Percentiles rank a stretch among this genome's conserved stretches.
phyloP scores from a whole-genome alignment of 2,797 vertebrate species.

The Chelon auratus region DNA sequence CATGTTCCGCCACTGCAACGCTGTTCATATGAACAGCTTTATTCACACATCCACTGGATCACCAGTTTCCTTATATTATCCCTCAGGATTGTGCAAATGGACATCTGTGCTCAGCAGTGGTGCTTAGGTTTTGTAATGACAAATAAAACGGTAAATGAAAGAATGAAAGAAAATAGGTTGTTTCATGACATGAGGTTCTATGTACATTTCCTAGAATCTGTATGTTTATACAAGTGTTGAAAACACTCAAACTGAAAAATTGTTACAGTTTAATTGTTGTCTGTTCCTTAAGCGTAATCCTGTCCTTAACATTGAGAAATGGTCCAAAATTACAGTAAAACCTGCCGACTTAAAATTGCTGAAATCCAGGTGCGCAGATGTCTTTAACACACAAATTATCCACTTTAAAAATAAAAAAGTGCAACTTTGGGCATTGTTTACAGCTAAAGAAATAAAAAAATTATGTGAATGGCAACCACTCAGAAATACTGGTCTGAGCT shows the following conservation, averaged over 20 bases:
- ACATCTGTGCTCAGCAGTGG: constrained; percentile 1
- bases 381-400: neutral
- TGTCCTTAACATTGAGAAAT: constrained; percentile 4
- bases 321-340: constrained; percentile 1
- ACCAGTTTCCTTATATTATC: constrained; percentile 7
- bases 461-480: constrained; percentile 22
- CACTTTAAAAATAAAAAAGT: constrained; percentile 13
- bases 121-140: constrained; percentile 11
- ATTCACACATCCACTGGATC: constrained; percentile 19
- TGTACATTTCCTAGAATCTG: neutral
- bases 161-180: too few species aligned
- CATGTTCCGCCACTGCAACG: constrained; percentile 15
- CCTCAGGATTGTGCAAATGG: constrained; percentile 48
- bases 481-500: neutral
- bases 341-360: neutral
- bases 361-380: neutral
- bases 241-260: constrained; percentile 2
- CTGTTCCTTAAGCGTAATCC: neutral
- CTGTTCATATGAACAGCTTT: constrained; percentile 15
- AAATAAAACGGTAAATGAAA: neutral
- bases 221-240: neutral
- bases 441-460: constrained; percentile 8
- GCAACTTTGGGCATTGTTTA: constrained; percentile 25
- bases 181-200: neutral
- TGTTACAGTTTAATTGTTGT: neutral